Evolutionary conservation across 1,140 invertebrate genomes (phyloP).

Genomic region (Neodiprion virginianus): DNA sequence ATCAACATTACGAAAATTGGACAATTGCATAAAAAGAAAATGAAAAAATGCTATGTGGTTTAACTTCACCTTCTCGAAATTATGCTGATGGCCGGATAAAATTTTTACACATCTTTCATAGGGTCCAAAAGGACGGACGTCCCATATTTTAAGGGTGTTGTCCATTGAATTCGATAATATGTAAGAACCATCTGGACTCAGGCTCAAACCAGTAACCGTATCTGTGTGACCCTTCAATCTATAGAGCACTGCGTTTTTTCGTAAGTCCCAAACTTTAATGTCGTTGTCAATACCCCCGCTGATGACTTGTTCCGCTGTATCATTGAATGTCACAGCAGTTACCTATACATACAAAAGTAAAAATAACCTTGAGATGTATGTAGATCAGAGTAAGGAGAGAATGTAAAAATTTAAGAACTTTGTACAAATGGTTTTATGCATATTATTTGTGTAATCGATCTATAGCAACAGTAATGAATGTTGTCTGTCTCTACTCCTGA

Average conservation of each 20-base stretch:
- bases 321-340: constrained; percentile 93
- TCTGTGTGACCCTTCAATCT: constrained; percentile 89
- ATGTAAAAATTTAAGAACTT: no score
- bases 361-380: no score
- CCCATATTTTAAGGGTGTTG: constrained; percentile 86
- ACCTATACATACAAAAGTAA: constrained; percentile 63
- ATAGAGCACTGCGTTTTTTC: constrained; percentile 89
- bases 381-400: no score
- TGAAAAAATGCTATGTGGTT: constrained; percentile 48
- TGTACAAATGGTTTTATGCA: no score
- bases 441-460: no score
- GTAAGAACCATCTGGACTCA: constrained; percentile 95
- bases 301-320: constrained; percentile 90
- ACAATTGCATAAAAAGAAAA: constrained; percentile 17
- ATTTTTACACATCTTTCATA: constrained; percentile 94
- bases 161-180: constrained; percentile 98
- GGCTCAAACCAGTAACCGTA: constrained; percentile 90
- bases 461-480: no score
- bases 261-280: constrained; percentile 97
- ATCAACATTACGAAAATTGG: constrained; percentile 64
- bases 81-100: constrained; percentile 93
- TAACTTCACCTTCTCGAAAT: constrained; percentile 93
- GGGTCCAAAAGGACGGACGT: constrained; percentile 82
- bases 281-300: constrained; percentile 97
- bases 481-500: no score